These are phyloP conservation scores for Thalassarche chlororhynchos DNA, from an alignment of 2,113 vertebrate species.

Conservation along the genomic window DNA sequence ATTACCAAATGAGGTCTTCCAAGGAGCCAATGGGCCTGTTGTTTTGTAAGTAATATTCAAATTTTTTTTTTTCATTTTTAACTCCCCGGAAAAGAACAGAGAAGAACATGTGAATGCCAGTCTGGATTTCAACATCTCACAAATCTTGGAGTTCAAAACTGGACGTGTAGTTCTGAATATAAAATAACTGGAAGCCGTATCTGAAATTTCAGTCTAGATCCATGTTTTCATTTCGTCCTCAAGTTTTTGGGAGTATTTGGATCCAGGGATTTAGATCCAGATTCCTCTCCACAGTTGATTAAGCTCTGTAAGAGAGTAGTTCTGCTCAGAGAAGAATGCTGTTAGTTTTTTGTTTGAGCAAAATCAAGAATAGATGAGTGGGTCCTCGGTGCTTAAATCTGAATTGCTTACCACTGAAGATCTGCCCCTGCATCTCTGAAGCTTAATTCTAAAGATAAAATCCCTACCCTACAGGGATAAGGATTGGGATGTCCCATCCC, in stretches of 20 bases:
- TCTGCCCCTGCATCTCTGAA: background rate
- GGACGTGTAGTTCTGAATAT: background rate
- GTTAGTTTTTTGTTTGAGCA: background rate
- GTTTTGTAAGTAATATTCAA: constrained; percentile 87
- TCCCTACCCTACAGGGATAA: background rate
- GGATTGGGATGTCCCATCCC: background rate
- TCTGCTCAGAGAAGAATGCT: background rate
- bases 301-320: background rate
- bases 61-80: background rate
- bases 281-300: background rate
- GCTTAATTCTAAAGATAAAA: background rate
- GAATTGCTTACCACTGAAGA: background rate
- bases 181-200: background rate
- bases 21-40: constrained; percentile 86
- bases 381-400: background rate
- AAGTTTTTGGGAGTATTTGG: background rate
- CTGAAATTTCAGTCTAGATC: background rate
- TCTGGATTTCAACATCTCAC: background rate
- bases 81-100: background rate
- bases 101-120: background rate
- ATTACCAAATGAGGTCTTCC: constrained; percentile 87
- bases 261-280: background rate
- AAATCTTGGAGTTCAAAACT: background rate
- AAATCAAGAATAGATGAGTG: background rate
- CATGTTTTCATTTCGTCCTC: background rate